Conservation (phyloP, 2,797 vertebrate genomes). For the Tragelaphus eurycerus region DNA sequence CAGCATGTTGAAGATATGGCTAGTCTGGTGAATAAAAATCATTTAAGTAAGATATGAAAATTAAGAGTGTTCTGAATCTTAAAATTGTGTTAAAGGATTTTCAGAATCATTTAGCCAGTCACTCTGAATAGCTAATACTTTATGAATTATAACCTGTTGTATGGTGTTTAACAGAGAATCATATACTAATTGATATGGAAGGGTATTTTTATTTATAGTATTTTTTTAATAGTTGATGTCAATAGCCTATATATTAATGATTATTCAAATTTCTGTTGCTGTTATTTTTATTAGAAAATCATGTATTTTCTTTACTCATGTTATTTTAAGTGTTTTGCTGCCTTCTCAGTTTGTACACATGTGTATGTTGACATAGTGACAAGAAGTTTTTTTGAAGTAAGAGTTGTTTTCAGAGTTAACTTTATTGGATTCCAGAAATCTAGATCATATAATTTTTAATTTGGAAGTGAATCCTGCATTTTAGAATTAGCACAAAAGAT, state of each 20-base stretch:
- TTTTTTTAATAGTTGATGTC: conserved; percentile 14
- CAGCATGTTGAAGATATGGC: background rate
- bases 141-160: background rate
- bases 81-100: conserved; percentile 17
- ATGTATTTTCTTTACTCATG: background rate
- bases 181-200: background rate
- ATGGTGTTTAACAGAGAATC: background rate
- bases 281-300: background rate
- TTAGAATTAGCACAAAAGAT: background rate
- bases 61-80: background rate
- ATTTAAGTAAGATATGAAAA: background rate
- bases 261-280: background rate
- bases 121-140: background rate
- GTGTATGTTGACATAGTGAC: background rate
- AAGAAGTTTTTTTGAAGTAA: background rate
- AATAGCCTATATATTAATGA: background rate
- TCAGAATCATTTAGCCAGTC: background rate
- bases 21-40: background rate
- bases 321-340: background rate
- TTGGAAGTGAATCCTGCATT: background rate
- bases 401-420: background rate
- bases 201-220: background rate
- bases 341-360: background rate
- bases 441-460: background rate
- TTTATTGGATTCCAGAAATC: background rate